These are phyloP conservation scores for Hylyphantes graminicola DNA, from an alignment of 1,140 invertebrate genomes.

Conservation along the genomic window DNA sequence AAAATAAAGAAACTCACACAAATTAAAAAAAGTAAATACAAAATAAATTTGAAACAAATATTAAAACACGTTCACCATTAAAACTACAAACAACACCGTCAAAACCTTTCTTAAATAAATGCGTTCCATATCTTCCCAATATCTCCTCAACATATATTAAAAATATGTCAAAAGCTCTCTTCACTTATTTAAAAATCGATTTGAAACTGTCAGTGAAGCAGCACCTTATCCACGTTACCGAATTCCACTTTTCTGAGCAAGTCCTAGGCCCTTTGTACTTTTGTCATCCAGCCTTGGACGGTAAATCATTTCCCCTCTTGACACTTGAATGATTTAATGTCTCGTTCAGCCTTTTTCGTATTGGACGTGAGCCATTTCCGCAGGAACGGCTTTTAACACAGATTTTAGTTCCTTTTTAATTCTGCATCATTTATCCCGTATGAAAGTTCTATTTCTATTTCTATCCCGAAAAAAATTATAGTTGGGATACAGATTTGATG, in stretches of 20 bases:
- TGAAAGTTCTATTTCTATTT: no score
- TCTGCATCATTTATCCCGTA: no score
- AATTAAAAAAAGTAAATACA: no score
- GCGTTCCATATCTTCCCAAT: not conserved
- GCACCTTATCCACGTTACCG: slow-evolving; percentile 5
- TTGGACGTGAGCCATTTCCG: slow-evolving; percentile 37
- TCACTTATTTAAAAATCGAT: slow-evolving; percentile 44
- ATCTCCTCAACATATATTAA: slow-evolving; percentile 15
- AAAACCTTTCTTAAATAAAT: no score
- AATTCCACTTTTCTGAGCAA: slow-evolving; percentile 11
- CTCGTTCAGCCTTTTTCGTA: slow-evolving; percentile 1
- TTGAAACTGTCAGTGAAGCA: slow-evolving; percentile 30
- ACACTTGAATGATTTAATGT: slow-evolving; percentile 43
- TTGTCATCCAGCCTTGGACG: slow-evolving; percentile 21
- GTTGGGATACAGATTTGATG: no score
- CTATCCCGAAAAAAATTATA: no score
- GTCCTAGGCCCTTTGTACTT: slow-evolving; percentile 14
- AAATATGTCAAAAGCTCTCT: slow-evolving; percentile 24
- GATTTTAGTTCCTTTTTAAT: no score
- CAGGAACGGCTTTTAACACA: not conserved
- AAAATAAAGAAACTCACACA: no score
- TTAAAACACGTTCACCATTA: no score
- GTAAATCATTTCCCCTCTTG: slow-evolving; percentile 31
- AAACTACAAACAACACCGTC: no score
- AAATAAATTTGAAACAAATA: no score